A percentile compares a stretch with the other conserved stretches of the same genome.
phyloP scores from a whole-genome alignment of 1,140 invertebrate genomes.

The Lordiphosa stackelbergi region DNA sequence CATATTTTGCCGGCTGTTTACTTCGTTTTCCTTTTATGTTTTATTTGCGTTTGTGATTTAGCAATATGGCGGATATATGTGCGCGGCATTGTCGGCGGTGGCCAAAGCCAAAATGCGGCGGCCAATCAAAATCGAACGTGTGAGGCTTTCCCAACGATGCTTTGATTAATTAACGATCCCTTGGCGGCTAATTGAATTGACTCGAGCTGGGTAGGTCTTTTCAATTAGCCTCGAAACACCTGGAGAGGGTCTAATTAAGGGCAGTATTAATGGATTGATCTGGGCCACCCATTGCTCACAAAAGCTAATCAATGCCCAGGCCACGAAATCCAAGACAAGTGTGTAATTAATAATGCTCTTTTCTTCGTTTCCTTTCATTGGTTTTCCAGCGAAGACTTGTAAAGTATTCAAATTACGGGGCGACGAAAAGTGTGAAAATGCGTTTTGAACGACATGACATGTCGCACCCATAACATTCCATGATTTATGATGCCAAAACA shows the following conservation, averaged over 20 bases:
- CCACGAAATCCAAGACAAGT: constrained; percentile 66
- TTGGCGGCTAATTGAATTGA: constrained; percentile 41
- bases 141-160: constrained; percentile 42
- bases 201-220: constrained; percentile 20
- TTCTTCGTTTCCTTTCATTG: constrained; percentile 12
- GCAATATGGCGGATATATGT: constrained; percentile 56
- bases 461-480: constrained; percentile 59
- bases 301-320: constrained; percentile 36
- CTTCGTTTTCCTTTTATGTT: constrained; percentile 52
- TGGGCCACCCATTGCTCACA: constrained; percentile 42
- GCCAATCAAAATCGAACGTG: constrained; percentile 23
- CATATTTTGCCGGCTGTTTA: constrained; percentile 70
- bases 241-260: constrained; percentile 39
- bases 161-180: constrained; percentile 60
- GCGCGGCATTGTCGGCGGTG: constrained; percentile 4
- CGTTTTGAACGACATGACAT: constrained; percentile 57
- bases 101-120: constrained; percentile 5
- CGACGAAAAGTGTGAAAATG: constrained; percentile 75
- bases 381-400: constrained; percentile 61
- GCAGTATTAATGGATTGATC: constrained; percentile 38
- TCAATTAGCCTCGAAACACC: constrained; percentile 38
- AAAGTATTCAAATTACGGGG: constrained; percentile 72
- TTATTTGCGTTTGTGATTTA: constrained; percentile 73
- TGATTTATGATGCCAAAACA: constrained; percentile 76
- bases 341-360: constrained; percentile 63